Conservation (phyloP, 2,797 vertebrate genomes). For the Nasua narica region DNA sequence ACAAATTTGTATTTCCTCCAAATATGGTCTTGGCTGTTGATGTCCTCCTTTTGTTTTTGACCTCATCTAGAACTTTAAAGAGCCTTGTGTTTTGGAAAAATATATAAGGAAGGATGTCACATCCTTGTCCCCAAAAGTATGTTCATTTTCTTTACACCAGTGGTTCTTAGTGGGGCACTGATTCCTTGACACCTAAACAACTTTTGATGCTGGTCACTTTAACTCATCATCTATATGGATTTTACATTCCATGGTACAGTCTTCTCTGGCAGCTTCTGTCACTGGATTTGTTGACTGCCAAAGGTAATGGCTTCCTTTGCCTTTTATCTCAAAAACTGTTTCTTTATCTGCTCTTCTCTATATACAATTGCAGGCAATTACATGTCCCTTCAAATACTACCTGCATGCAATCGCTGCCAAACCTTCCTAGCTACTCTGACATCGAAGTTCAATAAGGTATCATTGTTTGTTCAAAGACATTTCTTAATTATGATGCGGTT, state of each 20-base stretch:
- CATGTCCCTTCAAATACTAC: not conserved
- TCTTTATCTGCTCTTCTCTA: not conserved
- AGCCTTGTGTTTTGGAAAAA: slow-evolving; percentile 13
- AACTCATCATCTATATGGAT: not conserved
- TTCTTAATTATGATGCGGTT: not conserved
- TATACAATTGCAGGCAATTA: not conserved
- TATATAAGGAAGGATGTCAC: not conserved
- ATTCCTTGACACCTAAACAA: not conserved
- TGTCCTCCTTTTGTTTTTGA: slow-evolving; percentile 16
- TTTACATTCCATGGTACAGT: not conserved
- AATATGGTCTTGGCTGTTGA: not conserved
- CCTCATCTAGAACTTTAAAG: not conserved
- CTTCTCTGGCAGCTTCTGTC: slow-evolving; percentile 6
- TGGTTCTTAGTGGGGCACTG: not conserved
- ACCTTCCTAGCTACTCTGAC: not conserved
- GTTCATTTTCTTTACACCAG: not conserved
- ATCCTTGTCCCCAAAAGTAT: not conserved
- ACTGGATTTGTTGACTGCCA: not conserved
- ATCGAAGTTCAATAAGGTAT: not conserved
- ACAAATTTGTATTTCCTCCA: slow-evolving; percentile 1
- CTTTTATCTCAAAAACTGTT: not conserved
- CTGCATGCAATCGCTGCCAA: not conserved
- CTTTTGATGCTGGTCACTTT: not conserved
- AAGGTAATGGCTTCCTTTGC: slow-evolving; percentile 11
- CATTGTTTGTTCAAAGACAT: not conserved